Base-by-base conservation (phyloP, 2,888 invertebrate species). In the Lydus trimaculatus region DNA sequence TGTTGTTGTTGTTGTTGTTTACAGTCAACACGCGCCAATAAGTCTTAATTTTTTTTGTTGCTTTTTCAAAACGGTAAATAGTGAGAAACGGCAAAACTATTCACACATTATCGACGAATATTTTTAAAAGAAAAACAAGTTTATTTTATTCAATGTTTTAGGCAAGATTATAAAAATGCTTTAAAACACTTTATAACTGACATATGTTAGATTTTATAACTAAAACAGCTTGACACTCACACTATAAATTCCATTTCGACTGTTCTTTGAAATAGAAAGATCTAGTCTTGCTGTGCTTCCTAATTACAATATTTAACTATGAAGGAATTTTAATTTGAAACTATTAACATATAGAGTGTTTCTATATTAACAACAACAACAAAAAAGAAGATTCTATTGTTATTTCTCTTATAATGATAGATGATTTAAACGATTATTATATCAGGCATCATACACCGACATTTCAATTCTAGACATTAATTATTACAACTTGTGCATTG, bases 21-120 rank as follows among this genome's bases (percentile, higher is more conserved):
- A 52, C 25, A 52, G 25, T 13, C 23, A 63, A 56, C 23, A 52
- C 63, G 52, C 52, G 52, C 52, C 52, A 52, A 13, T 13, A 52
- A 52, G 9, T 52, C 25, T 2, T 25, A 13, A 13, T 20, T 13
- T 48, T 52, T 43, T 17, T 52, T 25, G 13, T 5, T 9, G 3
- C 3, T 48, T 20, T 48, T 20, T 9, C 9, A 48, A n/a, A n/a
- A n/a, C n/a, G n/a, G n/a, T n/a, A n/a, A n/a, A 48, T 7, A 48
- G 20, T 8, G 43, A 43, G 7, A 17, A 43, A 48, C 20, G 13
- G 25, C 6, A 52, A 25, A 52, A 15, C 2, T 25, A 6, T 25
- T 20, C 48, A 17, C 48, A 52, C 25, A 52, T 25, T 2, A 13
- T 5, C 25, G 20, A 25, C 13, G 8, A 52, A 13, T 52, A 43